A percentile compares a stretch with the other conserved stretches of the same genome.
Conservation (phyloP, 2,113 vertebrate species). For the Harpagus bidentatus region DNA sequence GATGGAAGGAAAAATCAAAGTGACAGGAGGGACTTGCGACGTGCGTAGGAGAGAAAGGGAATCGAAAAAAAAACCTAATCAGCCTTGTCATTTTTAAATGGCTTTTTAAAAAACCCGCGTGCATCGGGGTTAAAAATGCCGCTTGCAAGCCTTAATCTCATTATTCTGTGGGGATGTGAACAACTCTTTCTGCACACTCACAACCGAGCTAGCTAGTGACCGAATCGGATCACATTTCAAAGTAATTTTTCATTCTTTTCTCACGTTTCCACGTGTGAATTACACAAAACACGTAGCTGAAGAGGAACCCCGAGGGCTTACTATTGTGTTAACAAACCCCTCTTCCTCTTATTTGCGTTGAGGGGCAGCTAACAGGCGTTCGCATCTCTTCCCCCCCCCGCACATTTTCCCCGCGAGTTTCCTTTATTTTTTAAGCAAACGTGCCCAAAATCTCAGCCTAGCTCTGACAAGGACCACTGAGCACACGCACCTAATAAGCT, state of each 20-base stretch:
- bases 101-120: background rate
- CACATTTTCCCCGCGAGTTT: fast-evolving
- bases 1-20: background rate
- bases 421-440: background rate
- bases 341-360: background rate
- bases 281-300: background rate
- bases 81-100: background rate
- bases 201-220: background rate
- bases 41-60: background rate
- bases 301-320: background rate
- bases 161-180: background rate
- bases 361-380: background rate
- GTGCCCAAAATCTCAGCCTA: background rate
- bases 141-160: background rate
- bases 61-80: background rate
- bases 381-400: background rate
- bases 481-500: background rate
- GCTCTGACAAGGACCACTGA: background rate
- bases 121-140: background rate
- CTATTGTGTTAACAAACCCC: background rate
- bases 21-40: background rate
- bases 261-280: conserved; percentile 45
- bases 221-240: conserved; percentile 21
- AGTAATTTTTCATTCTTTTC: conserved; percentile 30
- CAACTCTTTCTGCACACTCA: background rate